Conservation (phyloP, 2,113 vertebrate genomes). For the Neotoma lepida region DNA sequence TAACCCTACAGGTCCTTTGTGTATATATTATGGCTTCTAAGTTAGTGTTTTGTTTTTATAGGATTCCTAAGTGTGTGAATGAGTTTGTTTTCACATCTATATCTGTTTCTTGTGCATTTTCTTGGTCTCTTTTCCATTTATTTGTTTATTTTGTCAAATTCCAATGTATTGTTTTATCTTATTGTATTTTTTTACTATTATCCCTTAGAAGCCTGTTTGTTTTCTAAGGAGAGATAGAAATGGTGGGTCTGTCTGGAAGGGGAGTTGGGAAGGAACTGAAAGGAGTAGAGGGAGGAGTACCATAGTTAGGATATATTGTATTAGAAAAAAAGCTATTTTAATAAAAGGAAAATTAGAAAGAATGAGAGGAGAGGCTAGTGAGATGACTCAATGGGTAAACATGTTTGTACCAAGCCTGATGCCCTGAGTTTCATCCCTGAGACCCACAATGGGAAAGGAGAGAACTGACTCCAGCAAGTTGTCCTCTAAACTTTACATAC, state of each 20-base stretch:
- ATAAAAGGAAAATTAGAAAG: background rate
- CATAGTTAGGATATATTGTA: background rate
- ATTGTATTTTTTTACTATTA: background rate
- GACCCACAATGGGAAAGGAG: background rate
- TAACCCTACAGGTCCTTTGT: background rate
- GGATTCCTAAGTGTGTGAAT: background rate
- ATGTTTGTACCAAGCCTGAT: too few relatives aligned
- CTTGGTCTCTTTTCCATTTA: background rate
- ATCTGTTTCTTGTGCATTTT: background rate
- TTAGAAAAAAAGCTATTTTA: background rate
- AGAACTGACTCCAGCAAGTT: background rate
- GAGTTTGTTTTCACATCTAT: background rate
- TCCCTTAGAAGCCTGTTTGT: background rate
- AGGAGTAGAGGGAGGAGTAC: background rate
- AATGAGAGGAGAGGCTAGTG: background rate
- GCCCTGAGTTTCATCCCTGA: background rate
- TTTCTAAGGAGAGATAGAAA: background rate
- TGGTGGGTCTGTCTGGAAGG: background rate
- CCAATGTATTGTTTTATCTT: background rate
- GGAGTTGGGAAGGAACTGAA: background rate
- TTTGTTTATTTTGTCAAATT: background rate
- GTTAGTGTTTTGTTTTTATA: background rate
- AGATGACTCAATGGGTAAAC: background rate
- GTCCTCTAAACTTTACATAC: background rate
- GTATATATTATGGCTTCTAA: background rate